phyloP scores from a whole-genome alignment of 1,140 invertebrate species.

The Anoplophora glabripennis region DNA sequence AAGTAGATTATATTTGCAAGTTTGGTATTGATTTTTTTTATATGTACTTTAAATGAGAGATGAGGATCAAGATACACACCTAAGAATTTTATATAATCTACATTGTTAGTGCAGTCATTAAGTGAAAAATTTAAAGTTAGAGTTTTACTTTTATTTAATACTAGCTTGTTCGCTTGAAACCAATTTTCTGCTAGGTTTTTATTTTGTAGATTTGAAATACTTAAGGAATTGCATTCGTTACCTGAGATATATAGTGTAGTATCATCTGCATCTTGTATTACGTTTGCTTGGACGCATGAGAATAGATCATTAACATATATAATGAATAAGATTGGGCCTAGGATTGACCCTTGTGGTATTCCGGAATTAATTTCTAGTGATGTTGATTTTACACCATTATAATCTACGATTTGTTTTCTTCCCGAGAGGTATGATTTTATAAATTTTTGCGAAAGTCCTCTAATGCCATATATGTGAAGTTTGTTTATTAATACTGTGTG shows the following conservation, averaged over 20 bases:
- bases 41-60: too few relatives aligned
- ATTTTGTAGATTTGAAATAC: too few relatives aligned
- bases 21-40: too few relatives aligned
- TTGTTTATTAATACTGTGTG: constrained; percentile 1
- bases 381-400: constrained; percentile 2
- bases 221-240: too few relatives aligned
- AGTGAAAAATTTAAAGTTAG: too few relatives aligned
- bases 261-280: neutral
- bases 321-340: constrained; percentile 1
- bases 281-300: neutral
- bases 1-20: too few relatives aligned
- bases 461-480: constrained; percentile 3
- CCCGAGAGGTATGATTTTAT: constrained; percentile 1
- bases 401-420: neutral
- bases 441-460: neutral
- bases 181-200: too few relatives aligned
- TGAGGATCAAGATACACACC: too few relatives aligned
- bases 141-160: too few relatives aligned
- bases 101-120: too few relatives aligned
- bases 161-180: too few relatives aligned
- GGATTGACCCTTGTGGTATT: constrained; percentile 4
- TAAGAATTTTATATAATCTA: too few relatives aligned
- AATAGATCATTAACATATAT: constrained; percentile 1
- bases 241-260: neutral
- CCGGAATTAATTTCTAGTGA: neutral